Evolutionary conservation across 2,888 invertebrate species (phyloP).

Genomic region (Cepaea hortensis): DNA sequence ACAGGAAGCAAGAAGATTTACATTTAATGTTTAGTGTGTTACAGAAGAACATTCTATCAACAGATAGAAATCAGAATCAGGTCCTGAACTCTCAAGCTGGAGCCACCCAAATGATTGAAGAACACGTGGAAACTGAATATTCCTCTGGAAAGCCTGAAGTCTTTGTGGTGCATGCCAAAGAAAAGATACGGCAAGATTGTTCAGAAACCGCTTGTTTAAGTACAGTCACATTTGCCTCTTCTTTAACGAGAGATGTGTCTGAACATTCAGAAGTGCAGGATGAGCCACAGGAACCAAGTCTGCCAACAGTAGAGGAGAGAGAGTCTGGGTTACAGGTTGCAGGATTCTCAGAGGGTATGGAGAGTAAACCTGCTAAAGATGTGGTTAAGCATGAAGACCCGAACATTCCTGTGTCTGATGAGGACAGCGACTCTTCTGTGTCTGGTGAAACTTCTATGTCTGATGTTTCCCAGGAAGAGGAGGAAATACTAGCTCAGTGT

Average conservation of each 20-base stretch:
- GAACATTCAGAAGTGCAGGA: too few relatives aligned
- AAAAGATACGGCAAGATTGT: conserved; percentile 82
- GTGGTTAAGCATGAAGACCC: too few relatives aligned
- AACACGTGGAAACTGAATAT: conserved; percentile 25
- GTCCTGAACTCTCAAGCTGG: not conserved
- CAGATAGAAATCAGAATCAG: too few relatives aligned
- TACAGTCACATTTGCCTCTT: too few relatives aligned
- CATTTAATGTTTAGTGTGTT: too few relatives aligned
- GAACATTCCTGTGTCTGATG: not conserved
- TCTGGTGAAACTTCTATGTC: conserved; percentile 67
- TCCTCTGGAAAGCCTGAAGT: conserved; percentile 48
- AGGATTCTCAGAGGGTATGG: too few relatives aligned
- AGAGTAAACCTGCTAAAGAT: too few relatives aligned
- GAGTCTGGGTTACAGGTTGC: conserved; percentile 13
- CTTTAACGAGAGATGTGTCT: too few relatives aligned
- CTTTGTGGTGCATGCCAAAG: conserved; percentile 64
- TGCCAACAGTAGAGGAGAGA: conserved; percentile 33
- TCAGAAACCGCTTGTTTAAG: too few relatives aligned
- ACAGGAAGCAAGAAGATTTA: too few relatives aligned
- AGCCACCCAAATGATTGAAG: conserved; percentile 8
- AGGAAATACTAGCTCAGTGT: conserved; percentile 83
- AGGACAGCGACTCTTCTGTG: not conserved
- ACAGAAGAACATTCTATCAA: too few relatives aligned
- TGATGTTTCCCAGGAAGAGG: conserved; percentile 73
- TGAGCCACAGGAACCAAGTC: conserved; percentile 11